Percentiles rank a stretch among this genome's conserved stretches.
These are phyloP conservation scores for Drosophila algonquin DNA, from an alignment of 2,888 invertebrate species.

Conservation along the genomic window DNA sequence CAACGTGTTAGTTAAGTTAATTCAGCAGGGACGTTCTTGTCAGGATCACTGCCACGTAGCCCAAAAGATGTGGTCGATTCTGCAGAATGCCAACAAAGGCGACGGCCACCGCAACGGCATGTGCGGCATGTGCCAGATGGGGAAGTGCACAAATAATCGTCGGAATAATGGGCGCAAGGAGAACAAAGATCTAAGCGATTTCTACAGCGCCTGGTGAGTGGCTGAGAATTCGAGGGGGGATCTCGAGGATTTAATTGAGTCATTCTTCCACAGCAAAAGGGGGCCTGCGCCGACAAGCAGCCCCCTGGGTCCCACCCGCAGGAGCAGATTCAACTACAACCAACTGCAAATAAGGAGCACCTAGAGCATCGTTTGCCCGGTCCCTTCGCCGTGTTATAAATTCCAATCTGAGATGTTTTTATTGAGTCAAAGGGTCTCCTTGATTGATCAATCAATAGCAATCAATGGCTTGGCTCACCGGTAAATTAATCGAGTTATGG, in stretches of 20 bases:
- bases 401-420: not conserved
- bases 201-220: conserved; percentile 62
- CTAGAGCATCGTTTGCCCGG: conserved; percentile 5
- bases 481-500: conserved; percentile 6
- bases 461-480: not conserved
- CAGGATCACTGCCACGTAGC: not conserved
- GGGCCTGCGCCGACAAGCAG: conserved; percentile 22
- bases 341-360: conserved; percentile 48
- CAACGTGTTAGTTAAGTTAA: conserved; percentile 19
- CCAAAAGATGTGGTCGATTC: conserved; percentile 17
- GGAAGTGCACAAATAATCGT: no score
- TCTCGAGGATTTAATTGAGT: not conserved
- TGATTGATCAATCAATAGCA: conserved; percentile 2
- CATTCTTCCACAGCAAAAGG: conserved; percentile 45
- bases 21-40: not conserved
- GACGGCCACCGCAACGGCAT: not conserved
- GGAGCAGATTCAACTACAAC: conserved; percentile 63
- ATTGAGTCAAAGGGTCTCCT: not conserved
- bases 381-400: not conserved
- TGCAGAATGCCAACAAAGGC: not conserved
- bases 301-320: conserved; percentile 34
- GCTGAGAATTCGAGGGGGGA: no score
- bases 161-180: not conserved
- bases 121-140: no score
- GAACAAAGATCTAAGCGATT: conserved; percentile 31